These are phyloP conservation scores for Lepidurus couesii DNA, from an alignment of 1,140 invertebrate species.

Conservation along the genomic window DNA sequence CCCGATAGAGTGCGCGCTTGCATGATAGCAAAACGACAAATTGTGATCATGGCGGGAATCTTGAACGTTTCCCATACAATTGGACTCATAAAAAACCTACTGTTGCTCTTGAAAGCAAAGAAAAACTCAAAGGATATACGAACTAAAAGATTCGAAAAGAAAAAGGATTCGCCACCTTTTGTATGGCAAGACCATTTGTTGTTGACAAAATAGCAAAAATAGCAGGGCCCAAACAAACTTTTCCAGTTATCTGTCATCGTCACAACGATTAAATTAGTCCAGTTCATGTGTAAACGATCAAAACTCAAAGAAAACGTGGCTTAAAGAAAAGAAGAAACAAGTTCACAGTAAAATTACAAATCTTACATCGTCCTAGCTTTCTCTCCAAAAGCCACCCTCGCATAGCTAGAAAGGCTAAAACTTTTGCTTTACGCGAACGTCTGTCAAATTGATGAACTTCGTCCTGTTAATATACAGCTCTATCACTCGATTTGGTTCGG, in stretches of 20 bases:
- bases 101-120: no score
- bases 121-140: no score
- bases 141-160: no score
- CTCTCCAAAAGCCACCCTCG: neutral
- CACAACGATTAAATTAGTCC: neutral
- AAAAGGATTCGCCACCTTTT: no score
- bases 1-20: no score
- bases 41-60: no score
- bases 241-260: neutral
- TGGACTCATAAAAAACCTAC: no score
- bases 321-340: neutral
- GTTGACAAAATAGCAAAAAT: neutral
- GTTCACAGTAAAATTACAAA: neutral
- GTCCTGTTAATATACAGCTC: neutral
- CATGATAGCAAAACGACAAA: no score
- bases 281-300: neutral
- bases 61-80: no score
- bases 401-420: neutral
- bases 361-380: neutral
- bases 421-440: neutral
- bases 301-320: neutral
- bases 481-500: neutral
- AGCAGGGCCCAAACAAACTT: neutral
- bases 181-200: neutral
- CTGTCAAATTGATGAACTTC: neutral